Conservation (phyloP, 2,888 invertebrate genomes). For the Cylloceria caligata region DNA sequence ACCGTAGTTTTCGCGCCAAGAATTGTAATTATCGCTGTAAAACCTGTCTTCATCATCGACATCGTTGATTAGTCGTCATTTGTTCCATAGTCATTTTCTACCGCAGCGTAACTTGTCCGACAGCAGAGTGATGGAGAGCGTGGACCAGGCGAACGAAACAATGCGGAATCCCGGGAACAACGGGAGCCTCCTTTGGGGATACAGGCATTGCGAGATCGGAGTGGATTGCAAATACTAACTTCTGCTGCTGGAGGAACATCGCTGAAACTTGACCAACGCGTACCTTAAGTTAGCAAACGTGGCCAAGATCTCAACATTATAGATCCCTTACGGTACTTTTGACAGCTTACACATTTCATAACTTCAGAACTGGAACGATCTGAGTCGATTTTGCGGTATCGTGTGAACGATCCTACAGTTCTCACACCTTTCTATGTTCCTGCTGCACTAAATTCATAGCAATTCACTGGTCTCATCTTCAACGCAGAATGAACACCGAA, state of each 20-base stretch:
- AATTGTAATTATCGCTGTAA: slow-evolving; percentile 62
- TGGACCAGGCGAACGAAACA: slow-evolving; percentile 29
- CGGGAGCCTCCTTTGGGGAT: neutral
- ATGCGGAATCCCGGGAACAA: slow-evolving; percentile 5
- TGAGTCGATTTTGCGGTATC: neutral
- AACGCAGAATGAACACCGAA: too few species aligned
- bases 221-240: slow-evolving; percentile 66
- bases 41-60: slow-evolving; percentile 29
- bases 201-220: neutral
- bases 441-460: too few species aligned
- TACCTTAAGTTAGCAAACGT: slow-evolving; percentile 60
- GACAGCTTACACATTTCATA: slow-evolving; percentile 74
- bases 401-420: neutral
- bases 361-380: slow-evolving; percentile 37
- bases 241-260: slow-evolving; percentile 60
- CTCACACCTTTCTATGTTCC: neutral
- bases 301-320: slow-evolving; percentile 63
- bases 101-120: slow-evolving; percentile 39
- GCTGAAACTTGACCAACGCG: slow-evolving; percentile 41
- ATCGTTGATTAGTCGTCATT: slow-evolving; percentile 20
- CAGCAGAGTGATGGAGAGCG: slow-evolving; percentile 16
- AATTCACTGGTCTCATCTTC: too few species aligned
- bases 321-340: slow-evolving; percentile 65
- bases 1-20: slow-evolving; percentile 36
- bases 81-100: slow-evolving; percentile 55